Base-by-base conservation (phyloP, 1,140 invertebrate genomes). In the Daktulosphaira vitifoliae region DNA sequence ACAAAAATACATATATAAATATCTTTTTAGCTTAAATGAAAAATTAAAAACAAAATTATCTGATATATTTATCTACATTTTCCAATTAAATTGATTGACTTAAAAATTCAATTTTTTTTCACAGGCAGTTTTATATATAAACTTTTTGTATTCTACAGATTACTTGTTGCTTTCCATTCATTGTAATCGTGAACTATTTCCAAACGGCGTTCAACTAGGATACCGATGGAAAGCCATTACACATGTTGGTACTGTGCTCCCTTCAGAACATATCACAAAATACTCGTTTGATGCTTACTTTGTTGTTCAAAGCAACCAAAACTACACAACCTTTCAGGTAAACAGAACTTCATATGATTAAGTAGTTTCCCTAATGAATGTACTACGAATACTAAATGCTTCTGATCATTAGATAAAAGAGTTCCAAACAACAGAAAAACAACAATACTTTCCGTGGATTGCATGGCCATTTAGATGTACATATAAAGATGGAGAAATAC, bases 241-340 rank as follows among this genome's bases (percentile, higher is more conserved):
- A 8, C 46, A 54, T 20, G 66, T 49, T 7, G 66, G 66, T 1
- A 59, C 66, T 3, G 44, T 66, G 16, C 25, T 59, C 2, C 66
- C 66, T 13, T 59, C 48, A 7, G 54, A 66, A 2, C 66, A 66
- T 29, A 13, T 66, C 25, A 50, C 66, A n/a, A 23, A 50, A 15
- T 66, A 66, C 16, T 66, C 51, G 6, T 9, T 62, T 6, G 23
- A 33, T 2, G 66, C 66, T 3, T n/a, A 51, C 15, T 51, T 66
- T 23, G 15, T n/a, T 3, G 52, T 56, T 1, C 51, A 48, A 16
- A 56, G 15, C 16, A 8, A 44, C 22, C 44, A 66, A 9, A 59
- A 66, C 18, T 16, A 53, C 2, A 53, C 37, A 4, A 6, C n/a
- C 3, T 51, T 65, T 39, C 46, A 65, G 18, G 56, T 62, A 62